phyloP scores from a whole-genome alignment of 2,888 invertebrate genomes.

The Mycalesis mineus region DNA sequence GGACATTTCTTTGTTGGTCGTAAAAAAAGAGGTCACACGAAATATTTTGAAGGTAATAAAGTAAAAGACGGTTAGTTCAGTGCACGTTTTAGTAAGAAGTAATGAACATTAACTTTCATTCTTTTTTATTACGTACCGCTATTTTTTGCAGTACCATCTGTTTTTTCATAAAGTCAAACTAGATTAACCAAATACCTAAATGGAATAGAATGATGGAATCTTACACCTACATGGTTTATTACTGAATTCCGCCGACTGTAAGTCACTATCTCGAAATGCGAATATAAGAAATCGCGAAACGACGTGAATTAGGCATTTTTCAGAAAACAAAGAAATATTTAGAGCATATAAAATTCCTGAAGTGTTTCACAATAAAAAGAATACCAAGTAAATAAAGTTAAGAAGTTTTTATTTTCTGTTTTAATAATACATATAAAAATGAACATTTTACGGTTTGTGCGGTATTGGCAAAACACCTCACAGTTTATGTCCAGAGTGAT shows the following conservation, averaged over 20 bases:
- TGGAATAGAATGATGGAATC: no score
- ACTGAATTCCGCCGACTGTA: no score
- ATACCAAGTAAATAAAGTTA: neutral
- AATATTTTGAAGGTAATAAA: conserved; percentile 8
- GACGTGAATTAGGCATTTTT: no score
- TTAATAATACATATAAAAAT: conserved; percentile 18
- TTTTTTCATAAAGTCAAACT: neutral
- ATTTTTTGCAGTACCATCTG: neutral
- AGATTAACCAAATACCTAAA: neutral
- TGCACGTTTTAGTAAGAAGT: neutral
- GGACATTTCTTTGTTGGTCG: conserved; percentile 5
- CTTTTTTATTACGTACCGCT: neutral
- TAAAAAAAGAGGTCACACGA: conserved; percentile 10
- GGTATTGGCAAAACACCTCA: conserved; percentile 36
- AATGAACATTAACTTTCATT: neutral
- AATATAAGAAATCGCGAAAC: no score
- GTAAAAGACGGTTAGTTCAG: neutral
- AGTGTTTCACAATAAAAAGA: neutral
- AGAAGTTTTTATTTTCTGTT: conserved; percentile 1
- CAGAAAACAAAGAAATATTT: neutral
- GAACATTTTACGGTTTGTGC: conserved; percentile 25
- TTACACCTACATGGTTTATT: no score
- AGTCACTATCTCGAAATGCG: no score
- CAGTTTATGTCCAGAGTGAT: conserved; percentile 33
- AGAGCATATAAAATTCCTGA: neutral